Evolutionary conservation across 2,888 invertebrate genomes (phyloP).

Genomic region (Chloroclystis v-ata): DNA sequence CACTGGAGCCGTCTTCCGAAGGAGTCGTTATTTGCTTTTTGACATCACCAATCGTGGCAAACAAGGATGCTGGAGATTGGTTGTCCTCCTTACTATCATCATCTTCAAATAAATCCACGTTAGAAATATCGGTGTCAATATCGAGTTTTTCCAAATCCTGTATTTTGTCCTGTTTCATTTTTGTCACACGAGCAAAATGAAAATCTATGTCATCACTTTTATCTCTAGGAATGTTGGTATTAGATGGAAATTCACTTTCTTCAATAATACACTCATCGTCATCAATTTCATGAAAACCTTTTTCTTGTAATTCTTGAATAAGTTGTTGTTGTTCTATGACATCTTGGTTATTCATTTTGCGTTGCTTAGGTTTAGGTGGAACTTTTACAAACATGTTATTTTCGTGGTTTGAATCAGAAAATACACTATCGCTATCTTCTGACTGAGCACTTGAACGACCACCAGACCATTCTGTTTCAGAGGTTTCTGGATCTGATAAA

Average conservation of each 20-base stretch:
- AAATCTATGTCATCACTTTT: constrained; percentile 74
- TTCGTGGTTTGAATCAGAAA: constrained; percentile 83
- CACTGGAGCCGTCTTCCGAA: constrained; percentile 79
- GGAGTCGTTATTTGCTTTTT: constrained; percentile 78
- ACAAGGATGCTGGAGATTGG: constrained; percentile 81
- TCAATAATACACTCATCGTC: constrained; percentile 55
- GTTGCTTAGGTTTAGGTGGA: constrained; percentile 61
- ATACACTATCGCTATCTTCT: constrained; percentile 85
- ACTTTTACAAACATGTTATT: constrained; percentile 82
- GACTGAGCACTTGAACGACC: constrained; percentile 83
- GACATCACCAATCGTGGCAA: constrained; percentile 86
- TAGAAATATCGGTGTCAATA: constrained; percentile 79
- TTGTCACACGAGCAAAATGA: constrained; percentile 75
- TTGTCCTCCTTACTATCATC: constrained; percentile 78
- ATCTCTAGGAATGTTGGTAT: constrained; percentile 55
- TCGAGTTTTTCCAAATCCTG: constrained; percentile 73
- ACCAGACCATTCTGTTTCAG: constrained; percentile 84
- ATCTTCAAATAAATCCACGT: constrained; percentile 79
- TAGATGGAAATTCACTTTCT: constrained; percentile 50
- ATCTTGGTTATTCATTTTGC: constrained; percentile 71
- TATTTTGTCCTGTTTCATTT: constrained; percentile 71
- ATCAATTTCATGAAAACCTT: constrained; percentile 59
- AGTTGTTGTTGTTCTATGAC: constrained; percentile 71
- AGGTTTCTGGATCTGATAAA: constrained; percentile 86
- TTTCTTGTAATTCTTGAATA: constrained; percentile 70